Conservation (phyloP, 37 sponge, comb jelly and placozoan genomes). For the Diacarnus erythraeanus region DNA sequence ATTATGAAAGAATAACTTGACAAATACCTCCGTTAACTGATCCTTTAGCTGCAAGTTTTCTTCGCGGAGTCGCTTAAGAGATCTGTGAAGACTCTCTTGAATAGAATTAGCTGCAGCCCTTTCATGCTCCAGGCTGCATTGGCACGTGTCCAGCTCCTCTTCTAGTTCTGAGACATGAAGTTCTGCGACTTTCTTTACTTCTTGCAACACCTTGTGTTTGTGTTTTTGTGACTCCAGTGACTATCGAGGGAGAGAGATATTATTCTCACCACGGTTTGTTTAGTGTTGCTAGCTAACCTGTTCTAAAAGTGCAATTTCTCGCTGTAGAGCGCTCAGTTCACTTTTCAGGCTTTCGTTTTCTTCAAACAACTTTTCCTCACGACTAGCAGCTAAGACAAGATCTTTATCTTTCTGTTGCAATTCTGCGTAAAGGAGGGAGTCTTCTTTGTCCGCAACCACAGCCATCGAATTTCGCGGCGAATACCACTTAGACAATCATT, state of each 20-base stretch:
- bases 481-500: background rate
- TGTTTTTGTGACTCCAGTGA: conserved; percentile 12
- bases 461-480: too few relatives aligned
- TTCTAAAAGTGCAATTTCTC: background rate
- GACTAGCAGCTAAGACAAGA: conserved; percentile 8
- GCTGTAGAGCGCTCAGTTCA: background rate
- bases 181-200: background rate
- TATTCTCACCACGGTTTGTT: background rate
- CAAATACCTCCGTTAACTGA: background rate
- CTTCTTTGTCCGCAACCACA: background rate
- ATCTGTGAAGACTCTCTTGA: conserved; percentile 1
- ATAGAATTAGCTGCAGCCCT: background rate
- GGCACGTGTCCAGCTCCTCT: conserved; percentile 3
- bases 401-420: conserved; percentile 20
- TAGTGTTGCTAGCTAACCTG: conserved; percentile 8
- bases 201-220: background rate
- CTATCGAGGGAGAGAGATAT: background rate
- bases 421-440: background rate
- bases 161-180: conserved; percentile 18
- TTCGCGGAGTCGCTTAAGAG: background rate
- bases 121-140: background rate
- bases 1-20: background rate
- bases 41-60: conserved; percentile 12
- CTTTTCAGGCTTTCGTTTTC: conserved; percentile 8
- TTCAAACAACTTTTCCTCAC: conserved; percentile 16